Percentiles rank a stretch among this genome's conserved stretches.
Conservation (phyloP, 2,888 invertebrate species). For the Sialis lutaria region DNA sequence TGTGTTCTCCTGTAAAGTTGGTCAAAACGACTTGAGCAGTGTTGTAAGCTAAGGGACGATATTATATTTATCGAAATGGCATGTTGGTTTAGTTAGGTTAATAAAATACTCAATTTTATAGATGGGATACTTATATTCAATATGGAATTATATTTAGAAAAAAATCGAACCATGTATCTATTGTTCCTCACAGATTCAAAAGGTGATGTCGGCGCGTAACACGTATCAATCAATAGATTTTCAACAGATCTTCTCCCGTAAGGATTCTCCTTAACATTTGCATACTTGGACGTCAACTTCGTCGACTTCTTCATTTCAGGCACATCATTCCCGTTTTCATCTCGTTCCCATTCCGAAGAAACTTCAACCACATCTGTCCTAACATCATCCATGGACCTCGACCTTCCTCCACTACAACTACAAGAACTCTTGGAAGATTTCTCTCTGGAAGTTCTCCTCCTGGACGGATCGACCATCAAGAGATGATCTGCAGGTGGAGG, state of each 20-base stretch:
- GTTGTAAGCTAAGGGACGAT: too few relatives aligned
- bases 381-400: slow-evolving; percentile 56
- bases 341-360: slow-evolving; percentile 34
- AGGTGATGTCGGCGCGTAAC: slow-evolving; percentile 25
- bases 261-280: slow-evolving; percentile 27
- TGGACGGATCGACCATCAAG: slow-evolving; percentile 19
- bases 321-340: slow-evolving; percentile 42
- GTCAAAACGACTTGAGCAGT: too few relatives aligned
- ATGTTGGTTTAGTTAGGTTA: too few relatives aligned
- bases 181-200: too few relatives aligned
- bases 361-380: slow-evolving; percentile 40
- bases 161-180: too few relatives aligned
- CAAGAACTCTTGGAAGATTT: slow-evolving; percentile 5
- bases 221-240: slow-evolving; percentile 40
- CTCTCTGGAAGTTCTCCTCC: slow-evolving; percentile 5
- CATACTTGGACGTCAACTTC: slow-evolving; percentile 8
- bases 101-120: too few relatives aligned
- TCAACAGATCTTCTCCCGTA: slow-evolving; percentile 52
- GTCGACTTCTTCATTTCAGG: slow-evolving; percentile 19
- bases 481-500: slow-evolving; percentile 29
- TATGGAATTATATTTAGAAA: too few relatives aligned
- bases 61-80: too few relatives aligned
- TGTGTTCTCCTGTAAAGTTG: too few relatives aligned
- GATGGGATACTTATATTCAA: too few relatives aligned
- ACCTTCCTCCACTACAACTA: slow-evolving; percentile 29